phyloP scores from a whole-genome alignment of 1,140 invertebrate species.

The Drosophila setifemur region DNA sequence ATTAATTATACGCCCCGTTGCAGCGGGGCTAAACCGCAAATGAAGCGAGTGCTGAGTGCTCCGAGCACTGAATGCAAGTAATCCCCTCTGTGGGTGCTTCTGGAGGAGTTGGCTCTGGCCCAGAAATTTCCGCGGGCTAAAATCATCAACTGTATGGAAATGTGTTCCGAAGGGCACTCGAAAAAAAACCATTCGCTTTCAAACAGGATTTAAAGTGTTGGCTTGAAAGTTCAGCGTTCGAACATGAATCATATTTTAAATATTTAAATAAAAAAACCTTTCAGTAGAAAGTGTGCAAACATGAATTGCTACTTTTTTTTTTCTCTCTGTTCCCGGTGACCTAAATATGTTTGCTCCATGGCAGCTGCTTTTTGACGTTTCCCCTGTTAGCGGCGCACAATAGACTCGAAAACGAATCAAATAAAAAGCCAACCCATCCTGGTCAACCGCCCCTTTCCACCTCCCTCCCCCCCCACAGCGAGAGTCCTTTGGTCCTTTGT shows the following conservation, averaged over 20 bases:
- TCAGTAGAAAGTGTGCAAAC: not conserved
- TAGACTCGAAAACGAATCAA: constrained; percentile 19
- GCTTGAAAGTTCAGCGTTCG: too few species aligned
- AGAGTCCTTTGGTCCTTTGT: constrained; percentile 23
- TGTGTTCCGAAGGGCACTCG: not conserved
- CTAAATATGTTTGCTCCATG: constrained; percentile 33
- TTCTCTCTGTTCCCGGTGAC: constrained; percentile 20
- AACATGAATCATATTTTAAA: not conserved
- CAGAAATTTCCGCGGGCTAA: not conserved
- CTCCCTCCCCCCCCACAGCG: too few species aligned
- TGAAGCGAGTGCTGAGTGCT: constrained; percentile 1
- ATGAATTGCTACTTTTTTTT: not conserved
- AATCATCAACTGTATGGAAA: not conserved
- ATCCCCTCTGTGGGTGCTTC: constrained; percentile 3
- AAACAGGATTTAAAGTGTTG: too few species aligned
- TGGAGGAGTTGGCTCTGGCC: not conserved
- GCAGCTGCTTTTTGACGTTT: constrained; percentile 43
- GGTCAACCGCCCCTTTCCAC: not conserved
- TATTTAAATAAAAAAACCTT: not conserved
- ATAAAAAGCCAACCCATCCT: constrained; percentile 17
- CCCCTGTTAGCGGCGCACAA: constrained; percentile 21
- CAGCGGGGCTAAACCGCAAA: constrained; percentile 27
- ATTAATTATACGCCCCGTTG: constrained; percentile 71
- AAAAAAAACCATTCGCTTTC: not conserved
- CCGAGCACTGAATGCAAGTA: constrained; percentile 13